Evolutionary conservation across 2,113 vertebrate genomes (phyloP).

Genomic region (Orthochromis indermauri): DNA sequence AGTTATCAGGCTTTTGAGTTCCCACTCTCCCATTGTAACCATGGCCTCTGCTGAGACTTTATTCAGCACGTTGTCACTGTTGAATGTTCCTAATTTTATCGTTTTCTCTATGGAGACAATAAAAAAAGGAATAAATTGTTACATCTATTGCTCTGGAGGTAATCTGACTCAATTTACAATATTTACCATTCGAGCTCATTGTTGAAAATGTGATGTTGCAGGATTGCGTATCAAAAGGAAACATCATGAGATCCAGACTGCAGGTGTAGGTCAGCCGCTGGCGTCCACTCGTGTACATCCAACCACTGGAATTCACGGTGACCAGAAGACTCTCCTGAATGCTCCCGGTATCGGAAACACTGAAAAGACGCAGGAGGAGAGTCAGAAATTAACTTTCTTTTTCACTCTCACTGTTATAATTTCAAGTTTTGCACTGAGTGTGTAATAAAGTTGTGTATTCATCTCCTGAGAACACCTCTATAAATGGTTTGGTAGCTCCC

Average conservation of each 20-base stretch:
- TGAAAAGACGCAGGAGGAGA: neutral
- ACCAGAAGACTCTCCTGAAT: neutral
- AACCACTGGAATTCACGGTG: neutral
- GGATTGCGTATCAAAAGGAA: conserved; percentile 44
- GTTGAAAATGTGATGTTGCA: conserved; percentile 41
- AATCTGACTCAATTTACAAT: no score
- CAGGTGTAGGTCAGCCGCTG: conserved; percentile 47
- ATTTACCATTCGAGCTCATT: neutral
- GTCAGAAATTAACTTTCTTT: neutral
- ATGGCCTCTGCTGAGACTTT: neutral
- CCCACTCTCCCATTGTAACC: conserved; percentile 54
- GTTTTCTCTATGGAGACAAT: neutral
- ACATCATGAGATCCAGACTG: conserved; percentile 10
- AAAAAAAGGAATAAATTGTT: neutral
- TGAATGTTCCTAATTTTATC: neutral
- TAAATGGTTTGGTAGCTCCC: accelerated
- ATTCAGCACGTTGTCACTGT: accelerated
- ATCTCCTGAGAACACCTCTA: neutral
- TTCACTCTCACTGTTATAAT: accelerated
- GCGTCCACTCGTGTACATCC: accelerated
- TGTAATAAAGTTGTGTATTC: neutral
- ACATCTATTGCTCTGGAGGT: neutral
- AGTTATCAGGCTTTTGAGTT: neutral
- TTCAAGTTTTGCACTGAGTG: accelerated
- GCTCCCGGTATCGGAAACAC: conserved; percentile 14